Evolutionary conservation across 2,888 invertebrate species (phyloP).

Genomic region (Polylopha cassiicola): DNA sequence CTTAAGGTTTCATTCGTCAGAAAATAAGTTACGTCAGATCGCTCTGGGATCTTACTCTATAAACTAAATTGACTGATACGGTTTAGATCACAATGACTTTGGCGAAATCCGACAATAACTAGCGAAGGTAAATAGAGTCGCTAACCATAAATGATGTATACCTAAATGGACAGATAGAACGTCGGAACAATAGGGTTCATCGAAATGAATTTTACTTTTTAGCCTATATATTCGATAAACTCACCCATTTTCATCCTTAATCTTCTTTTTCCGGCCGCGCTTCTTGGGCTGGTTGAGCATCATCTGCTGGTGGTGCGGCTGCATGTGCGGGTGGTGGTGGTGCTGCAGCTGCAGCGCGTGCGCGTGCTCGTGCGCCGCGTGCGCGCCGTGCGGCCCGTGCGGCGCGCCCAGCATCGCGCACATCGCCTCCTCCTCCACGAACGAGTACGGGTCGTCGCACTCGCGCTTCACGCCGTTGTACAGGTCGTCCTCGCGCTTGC

Average conservation of each 20-base stretch:
- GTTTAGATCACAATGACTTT: too few relatives aligned
- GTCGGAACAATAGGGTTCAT: too few relatives aligned
- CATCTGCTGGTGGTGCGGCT: constrained; percentile 63
- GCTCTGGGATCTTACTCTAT: too few relatives aligned
- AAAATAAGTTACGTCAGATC: too few relatives aligned
- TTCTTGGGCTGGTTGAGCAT: constrained; percentile 84
- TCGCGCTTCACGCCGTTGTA: constrained; percentile 76
- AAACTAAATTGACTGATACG: too few relatives aligned
- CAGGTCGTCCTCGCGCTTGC: constrained; percentile 60
- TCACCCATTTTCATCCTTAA: constrained; percentile 80
- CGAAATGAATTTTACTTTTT: background rate
- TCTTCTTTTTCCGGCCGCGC: constrained; percentile 91
- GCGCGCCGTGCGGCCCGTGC: constrained; percentile 41
- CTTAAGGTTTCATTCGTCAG: too few relatives aligned
- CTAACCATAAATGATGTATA: too few relatives aligned
- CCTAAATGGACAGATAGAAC: too few relatives aligned
- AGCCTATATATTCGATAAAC: constrained; percentile 29
- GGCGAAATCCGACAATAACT: too few relatives aligned
- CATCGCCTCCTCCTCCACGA: constrained; percentile 87
- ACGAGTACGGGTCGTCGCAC: constrained; percentile 89
- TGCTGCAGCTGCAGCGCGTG: constrained; percentile 25
- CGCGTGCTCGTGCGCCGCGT: constrained; percentile 39
- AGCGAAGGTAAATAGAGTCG: too few relatives aligned
- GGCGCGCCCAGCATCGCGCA: constrained; percentile 72
- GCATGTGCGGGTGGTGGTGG: constrained; percentile 38